phyloP scores from a whole-genome alignment of 2,888 invertebrate genomes.

The Catocala fraxini region DNA sequence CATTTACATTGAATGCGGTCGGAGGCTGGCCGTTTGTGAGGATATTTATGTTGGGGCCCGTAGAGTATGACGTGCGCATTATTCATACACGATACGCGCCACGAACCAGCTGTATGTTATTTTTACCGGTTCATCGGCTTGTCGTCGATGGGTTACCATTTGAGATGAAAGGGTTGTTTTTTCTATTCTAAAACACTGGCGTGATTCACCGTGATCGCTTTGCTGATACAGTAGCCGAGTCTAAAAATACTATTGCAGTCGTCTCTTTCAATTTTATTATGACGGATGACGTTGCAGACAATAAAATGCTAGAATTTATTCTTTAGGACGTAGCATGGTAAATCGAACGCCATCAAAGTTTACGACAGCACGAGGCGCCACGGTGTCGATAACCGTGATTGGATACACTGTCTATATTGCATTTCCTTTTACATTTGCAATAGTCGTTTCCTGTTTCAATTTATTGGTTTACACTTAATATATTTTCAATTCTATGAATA shows the following conservation, averaged over 20 bases:
- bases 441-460: conserved; percentile 73
- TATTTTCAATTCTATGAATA: conserved; percentile 38
- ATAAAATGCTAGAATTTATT: conserved; percentile 46
- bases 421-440: conserved; percentile 73
- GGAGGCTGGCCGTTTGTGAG: conserved; percentile 80
- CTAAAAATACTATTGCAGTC: conserved; percentile 16
- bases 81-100: conserved; percentile 81
- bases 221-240: conserved; percentile 28
- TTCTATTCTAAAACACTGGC: conserved; percentile 45
- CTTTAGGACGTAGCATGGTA: conserved; percentile 48
- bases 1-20: conserved; percentile 87
- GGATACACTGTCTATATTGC: conserved; percentile 66
- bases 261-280: conserved; percentile 16
- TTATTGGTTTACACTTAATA: conserved; percentile 52
- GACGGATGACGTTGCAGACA: conserved; percentile 23
- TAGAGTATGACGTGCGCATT: conserved; percentile 84
- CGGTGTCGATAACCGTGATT: conserved; percentile 70
- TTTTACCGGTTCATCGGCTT: conserved; percentile 82
- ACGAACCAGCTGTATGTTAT: conserved; percentile 80
- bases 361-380: conserved; percentile 78
- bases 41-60: conserved; percentile 85
- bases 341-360: conserved; percentile 79
- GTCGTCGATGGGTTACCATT: conserved; percentile 59
- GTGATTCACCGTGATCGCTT: conserved; percentile 36
- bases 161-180: conserved; percentile 54